phyloP scores from a whole-genome alignment of 2,113 vertebrate species.

The Erinaceus europaeus region DNA sequence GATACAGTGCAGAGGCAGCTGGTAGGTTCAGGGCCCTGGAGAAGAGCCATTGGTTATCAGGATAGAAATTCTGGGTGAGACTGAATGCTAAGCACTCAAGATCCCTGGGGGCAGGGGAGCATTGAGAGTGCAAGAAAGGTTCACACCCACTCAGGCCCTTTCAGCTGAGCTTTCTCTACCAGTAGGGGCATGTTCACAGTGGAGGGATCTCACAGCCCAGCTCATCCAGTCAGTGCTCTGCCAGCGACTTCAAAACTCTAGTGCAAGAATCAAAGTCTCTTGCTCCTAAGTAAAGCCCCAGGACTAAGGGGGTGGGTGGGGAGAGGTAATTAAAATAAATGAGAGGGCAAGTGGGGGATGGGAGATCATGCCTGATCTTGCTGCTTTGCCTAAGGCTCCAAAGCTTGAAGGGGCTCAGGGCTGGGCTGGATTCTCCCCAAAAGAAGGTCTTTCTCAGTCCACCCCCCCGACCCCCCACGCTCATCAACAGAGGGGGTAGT shows the following conservation, averaged over 20 bases:
- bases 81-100: constrained; percentile 40
- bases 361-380: constrained; percentile 66
- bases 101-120: neutral
- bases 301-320: neutral
- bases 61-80: constrained; percentile 3
- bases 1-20: constrained; percentile 33
- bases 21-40: neutral
- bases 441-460: neutral
- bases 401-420: constrained; percentile 42
- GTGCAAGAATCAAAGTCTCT: constrained; percentile 22
- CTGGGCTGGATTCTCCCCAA: constrained; percentile 16
- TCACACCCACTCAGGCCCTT: neutral
- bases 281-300: constrained; percentile 58
- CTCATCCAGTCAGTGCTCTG: constrained; percentile 16
- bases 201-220: constrained; percentile 21
- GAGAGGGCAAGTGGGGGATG: constrained; percentile 59
- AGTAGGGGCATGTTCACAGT: constrained; percentile 22
- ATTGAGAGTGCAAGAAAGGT: neutral
- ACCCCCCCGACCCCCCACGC: neutral
- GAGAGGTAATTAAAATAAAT: constrained; percentile 72
- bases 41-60: constrained; percentile 32
- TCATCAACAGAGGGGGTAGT: neutral
- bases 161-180: constrained; percentile 43
- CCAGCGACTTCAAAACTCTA: constrained; percentile 26
- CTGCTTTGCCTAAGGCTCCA: constrained; percentile 42